A percentile compares a stretch with the other conserved stretches of the same genome.
Evolutionary conservation across 2,113 vertebrate species (phyloP).

Genomic region (Festucalex cinctus): DNA sequence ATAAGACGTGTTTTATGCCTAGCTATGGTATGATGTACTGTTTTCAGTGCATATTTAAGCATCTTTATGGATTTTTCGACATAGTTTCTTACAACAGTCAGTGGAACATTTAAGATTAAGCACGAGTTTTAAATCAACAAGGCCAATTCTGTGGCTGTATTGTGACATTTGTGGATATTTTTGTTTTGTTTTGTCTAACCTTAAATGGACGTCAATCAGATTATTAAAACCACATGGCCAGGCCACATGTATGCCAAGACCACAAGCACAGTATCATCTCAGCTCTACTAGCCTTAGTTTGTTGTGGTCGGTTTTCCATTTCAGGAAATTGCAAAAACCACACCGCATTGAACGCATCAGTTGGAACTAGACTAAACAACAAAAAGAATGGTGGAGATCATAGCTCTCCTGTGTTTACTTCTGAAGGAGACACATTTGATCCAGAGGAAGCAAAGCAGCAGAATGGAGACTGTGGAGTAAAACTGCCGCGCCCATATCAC

Average conservation of each 20-base stretch:
- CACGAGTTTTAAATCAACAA: background rate
- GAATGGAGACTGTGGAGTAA: background rate
- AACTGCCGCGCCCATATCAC: background rate
- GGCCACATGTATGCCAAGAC: background rate
- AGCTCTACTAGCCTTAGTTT: background rate
- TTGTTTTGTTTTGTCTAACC: background rate
- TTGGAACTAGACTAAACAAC: background rate
- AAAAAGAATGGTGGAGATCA: background rate
- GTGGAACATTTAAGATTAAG: background rate
- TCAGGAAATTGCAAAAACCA: background rate
- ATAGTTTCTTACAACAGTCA: background rate
- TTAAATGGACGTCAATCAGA: background rate
- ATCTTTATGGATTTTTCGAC: background rate
- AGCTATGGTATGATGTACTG: too few relatives aligned
- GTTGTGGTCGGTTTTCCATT: background rate
- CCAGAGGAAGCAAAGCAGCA: background rate
- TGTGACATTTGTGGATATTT: background rate
- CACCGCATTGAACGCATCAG: background rate
- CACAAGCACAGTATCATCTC: background rate
- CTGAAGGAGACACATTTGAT: too few relatives aligned
- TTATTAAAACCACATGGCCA: background rate
- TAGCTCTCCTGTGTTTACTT: background rate
- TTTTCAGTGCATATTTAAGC: too few relatives aligned
- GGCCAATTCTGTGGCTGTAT: background rate
- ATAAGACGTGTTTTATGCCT: too few relatives aligned